Percentiles rank a stretch among this genome's conserved stretches.
Evolutionary conservation across 2,113 vertebrate species (phyloP).

Genomic region (Chelonoidis abingdonii): DNA sequence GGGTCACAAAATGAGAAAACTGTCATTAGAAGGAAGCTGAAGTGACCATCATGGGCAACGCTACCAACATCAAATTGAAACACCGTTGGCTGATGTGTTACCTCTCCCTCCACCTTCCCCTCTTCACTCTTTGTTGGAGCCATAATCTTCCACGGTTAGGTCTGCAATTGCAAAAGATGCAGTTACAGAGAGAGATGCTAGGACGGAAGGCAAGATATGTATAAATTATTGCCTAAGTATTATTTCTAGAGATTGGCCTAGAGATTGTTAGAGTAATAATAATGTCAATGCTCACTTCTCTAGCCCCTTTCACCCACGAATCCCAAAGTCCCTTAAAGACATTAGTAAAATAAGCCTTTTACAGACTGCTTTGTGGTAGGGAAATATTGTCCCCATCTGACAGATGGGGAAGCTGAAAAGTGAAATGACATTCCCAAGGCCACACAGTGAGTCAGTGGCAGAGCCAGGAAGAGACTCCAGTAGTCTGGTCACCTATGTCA

Average conservation of each 20-base stretch:
- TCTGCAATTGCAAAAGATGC: not conserved
- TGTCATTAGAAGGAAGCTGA: not conserved
- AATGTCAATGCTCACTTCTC: not conserved
- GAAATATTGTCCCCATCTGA: not conserved
- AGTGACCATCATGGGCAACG: not conserved
- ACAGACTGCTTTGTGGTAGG: not conserved
- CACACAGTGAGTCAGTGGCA: not conserved
- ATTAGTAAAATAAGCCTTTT: slow-evolving; percentile 13
- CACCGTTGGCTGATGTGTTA: not conserved
- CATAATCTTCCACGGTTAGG: not conserved
- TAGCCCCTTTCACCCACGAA: not conserved
- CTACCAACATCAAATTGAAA: not conserved
- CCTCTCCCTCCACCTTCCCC: not conserved
- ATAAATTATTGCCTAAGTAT: not conserved
- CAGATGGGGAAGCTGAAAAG: not conserved
- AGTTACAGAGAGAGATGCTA: not conserved
- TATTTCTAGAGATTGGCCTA: not conserved
- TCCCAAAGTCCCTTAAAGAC: not conserved
- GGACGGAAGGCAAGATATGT: not conserved
- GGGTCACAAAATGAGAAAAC: not conserved
- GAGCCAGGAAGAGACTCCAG: not conserved
- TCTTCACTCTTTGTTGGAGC: not conserved
- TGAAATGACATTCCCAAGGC: not conserved
- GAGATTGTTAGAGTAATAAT: not conserved
- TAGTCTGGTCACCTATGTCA: not conserved